Evolutionary conservation across 2,113 vertebrate species (phyloP).

Genomic region (Eubucco bourcierii): DNA sequence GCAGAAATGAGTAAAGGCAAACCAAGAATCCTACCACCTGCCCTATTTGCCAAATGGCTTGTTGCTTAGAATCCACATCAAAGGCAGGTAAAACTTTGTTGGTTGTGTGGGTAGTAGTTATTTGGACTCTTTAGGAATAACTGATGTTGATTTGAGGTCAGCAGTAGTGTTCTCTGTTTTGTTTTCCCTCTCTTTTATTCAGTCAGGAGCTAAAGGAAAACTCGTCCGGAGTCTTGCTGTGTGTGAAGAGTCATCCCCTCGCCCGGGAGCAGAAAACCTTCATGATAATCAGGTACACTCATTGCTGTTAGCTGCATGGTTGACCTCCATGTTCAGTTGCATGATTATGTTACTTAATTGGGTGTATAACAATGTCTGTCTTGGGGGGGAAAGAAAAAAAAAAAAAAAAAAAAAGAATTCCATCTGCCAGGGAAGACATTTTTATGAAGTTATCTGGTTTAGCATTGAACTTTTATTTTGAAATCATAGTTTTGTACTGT

Average conservation of each 20-base stretch:
- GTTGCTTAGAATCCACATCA: rapidly evolving
- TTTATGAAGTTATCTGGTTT: constrained; percentile 52
- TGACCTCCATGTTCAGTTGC: constrained; percentile 41
- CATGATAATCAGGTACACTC: constrained; percentile 83
- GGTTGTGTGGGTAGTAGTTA: background rate
- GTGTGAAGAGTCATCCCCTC: constrained; percentile 84
- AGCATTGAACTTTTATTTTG: constrained; percentile 45
- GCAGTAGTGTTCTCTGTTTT: constrained; percentile 22
- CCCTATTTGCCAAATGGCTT: background rate
- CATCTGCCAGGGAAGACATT: background rate
- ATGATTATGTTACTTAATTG: constrained; percentile 38
- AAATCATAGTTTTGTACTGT: constrained; percentile 52
- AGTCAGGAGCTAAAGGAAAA: constrained; percentile 90
- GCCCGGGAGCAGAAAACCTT: constrained; percentile 72
- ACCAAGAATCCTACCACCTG: background rate
- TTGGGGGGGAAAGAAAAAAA: background rate
- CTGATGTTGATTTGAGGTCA: background rate
- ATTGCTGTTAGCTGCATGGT: constrained; percentile 64
- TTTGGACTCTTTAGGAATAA: background rate
- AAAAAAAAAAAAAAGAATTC: background rate
- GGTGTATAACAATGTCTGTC: constrained; percentile 1
- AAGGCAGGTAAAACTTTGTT: background rate
- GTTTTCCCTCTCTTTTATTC: constrained; percentile 55
- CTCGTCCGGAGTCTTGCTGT: constrained; percentile 88
- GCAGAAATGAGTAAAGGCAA: background rate